These are phyloP conservation scores for Pelosia muscerda DNA, from an alignment of 2,888 invertebrate genomes.

Conservation along the genomic window DNA sequence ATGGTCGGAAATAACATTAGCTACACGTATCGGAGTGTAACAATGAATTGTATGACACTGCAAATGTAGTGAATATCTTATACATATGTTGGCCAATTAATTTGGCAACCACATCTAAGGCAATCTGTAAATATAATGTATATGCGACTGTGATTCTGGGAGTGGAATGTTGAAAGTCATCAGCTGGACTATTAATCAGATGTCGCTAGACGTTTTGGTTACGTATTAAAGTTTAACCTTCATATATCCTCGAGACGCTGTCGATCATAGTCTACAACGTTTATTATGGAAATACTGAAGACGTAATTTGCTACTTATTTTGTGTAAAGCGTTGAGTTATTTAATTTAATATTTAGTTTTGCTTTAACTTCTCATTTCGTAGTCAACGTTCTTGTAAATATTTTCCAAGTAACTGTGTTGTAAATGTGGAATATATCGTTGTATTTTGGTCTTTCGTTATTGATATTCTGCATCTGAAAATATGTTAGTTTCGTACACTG, in stretches of 20 bases:
- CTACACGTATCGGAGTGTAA: constrained; percentile 32
- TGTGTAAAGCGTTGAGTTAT: constrained; percentile 23
- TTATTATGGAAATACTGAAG: constrained; percentile 34
- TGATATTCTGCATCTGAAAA: neutral
- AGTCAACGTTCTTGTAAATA: constrained; percentile 9
- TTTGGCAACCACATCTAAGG: constrained; percentile 41
- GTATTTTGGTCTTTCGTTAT: neutral
- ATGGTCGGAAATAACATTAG: constrained; percentile 41
- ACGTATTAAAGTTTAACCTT: constrained; percentile 44
- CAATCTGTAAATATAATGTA: constrained; percentile 29
- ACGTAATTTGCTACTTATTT: constrained; percentile 32
- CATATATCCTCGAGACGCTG: constrained; percentile 43
- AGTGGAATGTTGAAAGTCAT: constrained; percentile 33
- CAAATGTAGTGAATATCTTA: constrained; percentile 16
- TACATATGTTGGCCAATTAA: constrained; percentile 29
- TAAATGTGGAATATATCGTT: neutral
- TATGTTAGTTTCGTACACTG: neutral
- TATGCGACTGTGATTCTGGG: constrained; percentile 19
- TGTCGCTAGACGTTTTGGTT: constrained; percentile 33
- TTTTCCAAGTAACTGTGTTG: neutral
- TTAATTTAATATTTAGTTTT: constrained; percentile 23
- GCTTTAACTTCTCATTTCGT: constrained; percentile 20
- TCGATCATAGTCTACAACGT: constrained; percentile 42
- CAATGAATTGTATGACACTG: constrained; percentile 16
- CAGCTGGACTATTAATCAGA: constrained; percentile 38